Conservation (phyloP, 2,113 vertebrate genomes). For the Osmerus eperlanus region DNA sequence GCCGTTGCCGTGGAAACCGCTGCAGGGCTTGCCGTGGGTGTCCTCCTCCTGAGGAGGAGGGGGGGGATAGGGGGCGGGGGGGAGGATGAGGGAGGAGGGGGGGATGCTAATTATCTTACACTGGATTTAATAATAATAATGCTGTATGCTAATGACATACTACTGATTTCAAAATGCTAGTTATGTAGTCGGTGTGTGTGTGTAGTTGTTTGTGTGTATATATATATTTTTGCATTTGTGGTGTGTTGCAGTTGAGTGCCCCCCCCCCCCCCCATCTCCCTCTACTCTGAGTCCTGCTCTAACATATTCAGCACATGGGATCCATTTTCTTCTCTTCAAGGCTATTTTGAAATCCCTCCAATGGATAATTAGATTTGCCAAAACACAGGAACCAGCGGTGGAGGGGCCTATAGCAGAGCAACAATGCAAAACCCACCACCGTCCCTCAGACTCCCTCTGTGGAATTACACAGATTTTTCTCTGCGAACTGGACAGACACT, state of each 20-base stretch:
- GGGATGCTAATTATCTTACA: slow-evolving; percentile 18
- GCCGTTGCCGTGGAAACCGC: slow-evolving; percentile 79
- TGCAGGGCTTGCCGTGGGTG: slow-evolving; percentile 67
- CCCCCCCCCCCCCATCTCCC: no score
- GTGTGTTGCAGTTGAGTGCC: no score
- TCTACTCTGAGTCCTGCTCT: slow-evolving; percentile 5
- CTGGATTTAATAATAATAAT: slow-evolving; percentile 11
- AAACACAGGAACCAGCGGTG: slow-evolving; percentile 43
- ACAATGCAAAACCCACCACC: background rate
- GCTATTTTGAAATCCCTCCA: slow-evolving; percentile 41
- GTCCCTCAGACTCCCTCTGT: no score
- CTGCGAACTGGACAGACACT: no score
- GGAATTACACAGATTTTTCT: no score
- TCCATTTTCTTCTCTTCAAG: slow-evolving; percentile 29
- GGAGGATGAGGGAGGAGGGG: background rate
- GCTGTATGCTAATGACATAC: slow-evolving; percentile 9
- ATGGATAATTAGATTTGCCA: slow-evolving; percentile 32
- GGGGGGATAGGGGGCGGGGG: background rate
- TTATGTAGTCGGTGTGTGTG: background rate
- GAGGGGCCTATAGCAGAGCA: slow-evolving; percentile 31
- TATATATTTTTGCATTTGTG: no score
- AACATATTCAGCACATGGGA: slow-evolving; percentile 30
- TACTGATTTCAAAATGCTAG: slow-evolving; percentile 1
- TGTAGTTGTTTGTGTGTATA: slow-evolving; percentile 3
- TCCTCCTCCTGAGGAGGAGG: slow-evolving; percentile 75